Conservation (phyloP, 2,797 vertebrate species). For the Pyrrhura leucotis region DNA sequence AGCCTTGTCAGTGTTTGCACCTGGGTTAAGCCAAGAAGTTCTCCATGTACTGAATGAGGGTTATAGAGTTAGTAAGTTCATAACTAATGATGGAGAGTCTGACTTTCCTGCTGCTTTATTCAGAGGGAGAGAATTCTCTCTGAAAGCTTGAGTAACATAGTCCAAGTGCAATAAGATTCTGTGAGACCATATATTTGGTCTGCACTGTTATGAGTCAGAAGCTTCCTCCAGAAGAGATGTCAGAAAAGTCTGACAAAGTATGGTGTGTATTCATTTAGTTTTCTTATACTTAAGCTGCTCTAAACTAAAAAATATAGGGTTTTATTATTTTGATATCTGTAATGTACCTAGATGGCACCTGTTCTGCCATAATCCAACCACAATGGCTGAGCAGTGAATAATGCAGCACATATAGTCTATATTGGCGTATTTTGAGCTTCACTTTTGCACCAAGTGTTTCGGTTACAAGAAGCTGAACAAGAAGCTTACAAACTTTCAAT, state of each 20-base stretch:
- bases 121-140: not conserved
- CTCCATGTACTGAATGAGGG: not conserved
- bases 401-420: not conserved
- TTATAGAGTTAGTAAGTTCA: not conserved
- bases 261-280: not conserved
- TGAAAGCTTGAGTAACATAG: not conserved
- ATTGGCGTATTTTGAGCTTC: not conserved
- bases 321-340: not conserved
- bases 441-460: not conserved
- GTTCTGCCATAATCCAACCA: not conserved
- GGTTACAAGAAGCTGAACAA: not conserved
- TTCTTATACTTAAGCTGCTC: not conserved
- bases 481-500: not conserved
- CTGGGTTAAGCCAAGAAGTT: not conserved
- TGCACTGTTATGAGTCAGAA: not conserved
- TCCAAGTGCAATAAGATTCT: not conserved
- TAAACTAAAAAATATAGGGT: not conserved
- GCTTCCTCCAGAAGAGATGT: not conserved
- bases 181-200: not conserved
- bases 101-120: not conserved
- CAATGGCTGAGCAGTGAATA: not conserved
- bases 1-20: not conserved
- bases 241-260: not conserved
- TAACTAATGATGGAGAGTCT: not conserved
- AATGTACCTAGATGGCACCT: not conserved